phyloP scores from a whole-genome alignment of 2,113 vertebrate species.

The Cochlearius cochlearius region DNA sequence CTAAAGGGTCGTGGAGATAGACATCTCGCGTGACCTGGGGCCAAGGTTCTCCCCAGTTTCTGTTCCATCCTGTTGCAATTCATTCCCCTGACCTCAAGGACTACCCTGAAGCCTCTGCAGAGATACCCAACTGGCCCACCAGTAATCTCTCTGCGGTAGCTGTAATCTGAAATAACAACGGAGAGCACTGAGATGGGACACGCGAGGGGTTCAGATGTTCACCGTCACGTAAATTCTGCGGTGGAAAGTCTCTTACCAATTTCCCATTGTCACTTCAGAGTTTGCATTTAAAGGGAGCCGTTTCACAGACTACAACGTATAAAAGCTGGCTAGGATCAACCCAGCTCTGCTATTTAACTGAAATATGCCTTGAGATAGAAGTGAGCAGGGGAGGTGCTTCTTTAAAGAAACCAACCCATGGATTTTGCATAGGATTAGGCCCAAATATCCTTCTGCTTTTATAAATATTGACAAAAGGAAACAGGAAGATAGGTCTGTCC shows the following conservation, averaged over 20 bases:
- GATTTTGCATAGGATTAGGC: constrained; percentile 21
- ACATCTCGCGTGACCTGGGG: not conserved
- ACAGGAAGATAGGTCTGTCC: constrained; percentile 11
- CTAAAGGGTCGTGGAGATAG: not conserved
- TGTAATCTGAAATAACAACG: not conserved
- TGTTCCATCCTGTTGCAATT: not conserved
- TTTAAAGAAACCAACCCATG: not conserved
- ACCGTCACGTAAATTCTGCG: not conserved
- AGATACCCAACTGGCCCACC: not conserved
- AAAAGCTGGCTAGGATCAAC: not conserved
- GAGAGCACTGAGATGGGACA: not conserved
- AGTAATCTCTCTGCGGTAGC: not conserved
- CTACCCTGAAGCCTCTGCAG: not conserved
- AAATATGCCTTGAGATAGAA: constrained; percentile 5
- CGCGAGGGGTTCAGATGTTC: not conserved
- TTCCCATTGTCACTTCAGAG: not conserved
- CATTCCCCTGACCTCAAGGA: not conserved
- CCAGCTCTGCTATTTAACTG: not conserved
- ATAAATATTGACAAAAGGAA: constrained; percentile 59
- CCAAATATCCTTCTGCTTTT: constrained; percentile 39
- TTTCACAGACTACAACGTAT: not conserved
- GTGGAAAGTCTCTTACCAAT: not conserved
- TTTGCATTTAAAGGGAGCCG: constrained; percentile 37
- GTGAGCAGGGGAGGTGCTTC: not conserved
- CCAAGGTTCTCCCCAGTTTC: not conserved